Evolutionary conservation across 2,888 invertebrate species (phyloP), one percentile per base, ranked within the genome.

Genomic region (Sesia bembeciformis): DNA sequence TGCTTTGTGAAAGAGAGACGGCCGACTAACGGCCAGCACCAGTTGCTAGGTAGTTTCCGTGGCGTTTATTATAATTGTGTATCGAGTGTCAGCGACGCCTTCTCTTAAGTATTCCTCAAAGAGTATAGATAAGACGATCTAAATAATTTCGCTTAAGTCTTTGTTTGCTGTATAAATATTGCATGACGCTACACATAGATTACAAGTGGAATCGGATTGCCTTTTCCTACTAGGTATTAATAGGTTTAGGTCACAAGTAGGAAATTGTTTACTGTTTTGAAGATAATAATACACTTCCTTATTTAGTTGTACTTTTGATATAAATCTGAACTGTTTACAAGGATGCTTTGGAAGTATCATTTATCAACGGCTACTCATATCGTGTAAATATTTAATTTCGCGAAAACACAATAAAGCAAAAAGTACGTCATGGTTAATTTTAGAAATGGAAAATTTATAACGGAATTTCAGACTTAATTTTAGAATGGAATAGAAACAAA

Each of bases 141-240:
- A 6, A 42, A 7, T 43, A 43, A 43, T 42, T 42, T 7, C n/a
- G n/a, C n/a, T 43, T 43, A 43, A 43, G 46, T 46, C 46, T 46
- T 46, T 46, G 8, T 46, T 46, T 46, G 46, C 8, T 46, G 23
- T 23, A 23, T 46, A 46, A 46, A 46, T 46, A 46, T 4, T 5
- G 23, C 23, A 6, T 46, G 8, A 46, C 8, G 23, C 8, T n/a
- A 46, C 4, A 46, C 5, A 8, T 8, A n/a, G 4, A 46, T 8
- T 8, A 8, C 8, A 8, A 46, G 4, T 8, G 23, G 5, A 46
- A 5, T 8, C 3, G 46, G 46, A 46, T 46, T 46, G 23, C 51
- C 39, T 57, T 57, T 52, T 40, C 50, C 46, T 46, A 52, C 7
- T 52, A 54, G 51, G 51, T 46, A 53, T 52, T 23, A 39, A 51